Evolutionary conservation across 92 coral and sea anemone species (phyloP), one percentile per base, ranked within the genome.

Genomic region (Zoanthus solanderi): DNA sequence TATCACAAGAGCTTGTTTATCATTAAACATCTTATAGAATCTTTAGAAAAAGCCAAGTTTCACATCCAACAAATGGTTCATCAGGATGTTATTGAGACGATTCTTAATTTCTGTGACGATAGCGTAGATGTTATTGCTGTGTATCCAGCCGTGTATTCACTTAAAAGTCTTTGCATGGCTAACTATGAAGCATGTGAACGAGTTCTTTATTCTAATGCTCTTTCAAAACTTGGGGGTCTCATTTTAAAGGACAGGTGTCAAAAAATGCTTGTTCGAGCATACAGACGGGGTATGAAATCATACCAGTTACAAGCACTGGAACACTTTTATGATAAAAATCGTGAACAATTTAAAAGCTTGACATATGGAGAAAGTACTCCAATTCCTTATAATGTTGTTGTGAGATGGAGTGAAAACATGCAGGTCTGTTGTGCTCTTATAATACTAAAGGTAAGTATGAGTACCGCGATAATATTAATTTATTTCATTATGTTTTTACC

Each of bases 111-210:
- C 75, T 83, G 88, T 45, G 92, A 89, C 83, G 95, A 89, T 1
- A 88, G 91, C 56, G 63, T 88, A 28, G 98, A 94, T 61, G 80
- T 87, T 46, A 76, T 94, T 30, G 93, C 93, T 0, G 71, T 85
- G 32, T 94, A 78, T 71, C 98, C 98, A 9, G 98, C 95, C 2
- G 83, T 94, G 0, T 84, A 52, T 28, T 88, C 94, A 12, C 84
- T 94, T 45, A 91, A 87, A 66, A 69, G 84, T 34, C 89, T 94
- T 14, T 91, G 94, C 45, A 56, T 79, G 8, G 47, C 57, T 52
- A 90, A 92, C 78, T 83, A 78, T 47, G 98, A 91, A 87, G 89
- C 96, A 23, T 90, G 98, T 69, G 98, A 94, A 61, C 88, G 93
- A 52, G 79, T 94, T 65, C 65, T 94, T 17, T 89, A 83, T 44